Percentiles rank a stretch among this genome's conserved stretches.
Evolutionary conservation across 2,113 vertebrate genomes (phyloP).

Genomic region (Rhinoderma darwinii): DNA sequence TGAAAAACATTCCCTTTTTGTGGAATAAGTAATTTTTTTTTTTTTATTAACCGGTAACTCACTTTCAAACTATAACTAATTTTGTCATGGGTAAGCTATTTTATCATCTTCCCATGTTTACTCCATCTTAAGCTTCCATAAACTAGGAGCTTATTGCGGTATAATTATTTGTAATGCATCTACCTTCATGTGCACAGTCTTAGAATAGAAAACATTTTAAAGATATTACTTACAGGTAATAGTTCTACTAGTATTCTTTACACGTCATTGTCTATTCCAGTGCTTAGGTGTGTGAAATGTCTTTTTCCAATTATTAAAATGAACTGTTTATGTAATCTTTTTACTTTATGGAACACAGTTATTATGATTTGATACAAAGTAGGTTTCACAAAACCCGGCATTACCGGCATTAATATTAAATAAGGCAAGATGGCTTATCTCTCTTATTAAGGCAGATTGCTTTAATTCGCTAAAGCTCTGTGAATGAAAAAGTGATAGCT

Average conservation of each 20-base stretch:
- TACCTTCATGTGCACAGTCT: neutral
- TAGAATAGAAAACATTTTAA: neutral
- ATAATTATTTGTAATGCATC: constrained; percentile 4
- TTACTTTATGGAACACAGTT: neutral
- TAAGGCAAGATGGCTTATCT: neutral
- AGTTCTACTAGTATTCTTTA: neutral
- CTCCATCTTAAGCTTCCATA: neutral
- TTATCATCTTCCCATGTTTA: neutral
- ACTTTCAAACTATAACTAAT: neutral
- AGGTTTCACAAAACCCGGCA: neutral
- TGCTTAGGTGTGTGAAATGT: constrained; percentile 18
- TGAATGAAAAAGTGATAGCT: neutral
- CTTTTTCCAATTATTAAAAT: constrained; percentile 13
- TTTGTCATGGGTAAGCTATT: neutral
- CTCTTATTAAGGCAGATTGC: neutral
- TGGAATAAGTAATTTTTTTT: neutral
- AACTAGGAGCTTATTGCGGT: neutral
- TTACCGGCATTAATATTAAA: constrained; percentile 21
- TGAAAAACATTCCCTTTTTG: neutral
- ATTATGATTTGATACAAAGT: constrained; percentile 16
- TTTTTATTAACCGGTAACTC: neutral
- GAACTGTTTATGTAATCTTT: constrained; percentile 2
- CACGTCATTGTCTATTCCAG: neutral
- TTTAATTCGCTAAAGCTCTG: constrained; percentile 31
- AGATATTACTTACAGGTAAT: constrained; percentile 1